Base-by-base conservation (phyloP, 2,797 vertebrate species). In the Paedocypris micromegethes region DNA sequence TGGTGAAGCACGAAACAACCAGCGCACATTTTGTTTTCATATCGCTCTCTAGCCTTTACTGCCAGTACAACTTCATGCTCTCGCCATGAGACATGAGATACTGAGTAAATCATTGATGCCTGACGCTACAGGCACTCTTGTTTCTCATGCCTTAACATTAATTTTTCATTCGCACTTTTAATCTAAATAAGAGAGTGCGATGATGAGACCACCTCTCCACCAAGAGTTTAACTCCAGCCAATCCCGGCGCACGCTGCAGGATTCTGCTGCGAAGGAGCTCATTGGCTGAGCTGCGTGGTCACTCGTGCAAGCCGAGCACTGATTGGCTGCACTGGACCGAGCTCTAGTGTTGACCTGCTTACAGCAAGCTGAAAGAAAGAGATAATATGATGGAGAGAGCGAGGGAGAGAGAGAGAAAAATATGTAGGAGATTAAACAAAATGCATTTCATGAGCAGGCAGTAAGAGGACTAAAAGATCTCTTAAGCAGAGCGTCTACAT, bases 71-170 rank as follows among this genome's bases (percentile, higher is more conserved):
- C 23, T 59, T 68, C 3, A 61, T 42, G 2, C 45, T 62, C 38
- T 47, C 50, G 55, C 46, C 37, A 3, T 48, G 40, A 61, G 50
- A 58, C 64, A 76, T 40, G 54, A 73, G 68, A 71, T 68, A 66
- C 47, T 50, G 71, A 5, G 53, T 68, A 62, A 77, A 77, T 74
- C 59, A 74, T 74, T 74, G 9, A 73, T 74, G 64, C 41, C 48
- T 56, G 23, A 40, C 53, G 47, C 64, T 53, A 54, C n/a, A 50
- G 44, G 51, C 44, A 42, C 7, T 45, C 48, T 7, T 44, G 46
- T 45, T 49, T 43, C 62, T 58, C 42, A 53, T 45, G 38, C 7
- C 4, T 39, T 51, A 66, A 66, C 49, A 45, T 58, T 3, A 5
- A 53, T 68, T 47, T 73, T 64, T 73, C 7, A 73, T 64, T 53